Evolutionary conservation across 2,888 invertebrate species (phyloP), one percentile per base, ranked within the genome.

Genomic region (Stenolophus ochropezus): DNA sequence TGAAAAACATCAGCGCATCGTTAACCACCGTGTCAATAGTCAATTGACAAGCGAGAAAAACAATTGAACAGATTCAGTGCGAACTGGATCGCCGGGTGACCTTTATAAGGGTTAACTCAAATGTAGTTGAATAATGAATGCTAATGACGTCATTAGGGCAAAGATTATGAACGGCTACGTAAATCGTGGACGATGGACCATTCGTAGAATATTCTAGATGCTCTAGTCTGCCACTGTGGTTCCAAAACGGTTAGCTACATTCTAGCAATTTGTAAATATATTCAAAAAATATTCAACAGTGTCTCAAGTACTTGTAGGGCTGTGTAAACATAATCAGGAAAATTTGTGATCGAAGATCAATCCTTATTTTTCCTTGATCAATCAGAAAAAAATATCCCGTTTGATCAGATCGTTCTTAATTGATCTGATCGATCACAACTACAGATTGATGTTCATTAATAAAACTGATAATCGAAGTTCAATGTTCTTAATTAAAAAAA

Each of bases 101-200:
- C 75, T 53, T 18, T 25, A 23, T 16, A 14, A 27, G 47, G 47
- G 49, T 47, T 74, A 74, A 74, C 11, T 49, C 23, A 65, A 65
- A 65, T 14, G 65, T 65, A 65, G 23, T 65, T 65, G n/a, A 27
- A 27, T 27, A 25, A 25, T 65, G 65, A 65, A 56, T 51, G 20
- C 25, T 16, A 61, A 77, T 18, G 14, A 61, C 77, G 77, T 77
- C 77, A 77, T 53, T 2, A 20, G 27, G 16, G 11, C 33, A 42
- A 77, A 61, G 61, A 20, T 76, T 76, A 75, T 75, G 74, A 74
- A 77, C 8, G 27, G 42, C 27, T 61, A 47, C 58, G 74, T 49
- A 74, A 73, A 47, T 42, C 4, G 6, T 42, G 33, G 33, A 73
- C 20, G 11, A 47, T 51, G 51, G 51, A 42, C 33, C 33, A 42